Evolutionary conservation across 2,113 vertebrate genomes (phyloP), one percentile per base, ranked within the genome.

Genomic region (Poeciliopsis occidentalis): DNA sequence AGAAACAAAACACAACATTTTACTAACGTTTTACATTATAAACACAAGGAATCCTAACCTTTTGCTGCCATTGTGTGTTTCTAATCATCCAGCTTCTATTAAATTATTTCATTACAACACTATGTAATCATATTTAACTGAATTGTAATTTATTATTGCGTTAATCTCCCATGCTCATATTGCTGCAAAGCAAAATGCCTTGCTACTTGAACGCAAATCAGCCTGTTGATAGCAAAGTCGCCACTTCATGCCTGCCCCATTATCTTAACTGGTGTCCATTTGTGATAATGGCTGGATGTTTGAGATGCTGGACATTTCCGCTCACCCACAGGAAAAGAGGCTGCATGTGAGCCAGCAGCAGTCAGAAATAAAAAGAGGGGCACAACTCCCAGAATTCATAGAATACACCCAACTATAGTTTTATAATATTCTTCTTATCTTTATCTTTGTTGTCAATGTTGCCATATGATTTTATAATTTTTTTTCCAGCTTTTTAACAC

Each of bases 281-380:
- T 71, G 32, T 31, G 85, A 88, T 83, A 86, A 70, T 75, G 81
- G 70, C 31, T 74, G 24, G 69, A 68, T 70, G 39, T 73, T 83
- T 37, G 34, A 37, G 34, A 37, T 37, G 34, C 34, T 37, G 34
- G 34, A 37, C 30, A 66, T 74, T 31, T 12, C 76, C 81, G 91
- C 91, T 92, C 91, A 71, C 12, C 31, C 3, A 79, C 78, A 77
- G 73, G 80, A 90, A 85, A 81, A 41, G 70, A 77, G 81, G 71
- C 83, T 68, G 22, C 73, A 31, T 81, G 82, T 82, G 70, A 84
- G 80, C 67, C 61, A 61, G 63, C 51, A 79, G 74, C n/a, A 37
- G 64, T 61, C 74, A 26, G 8, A 64, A 26, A 63, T 8, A 37
- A 29, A 41, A 71, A 64, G 15, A 0, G 32, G 31, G 17, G 15